Percentiles rank a stretch among this genome's conserved stretches.
phyloP scores from a whole-genome alignment of 1,140 invertebrate species.

The Trialeurodes vaporariorum region DNA sequence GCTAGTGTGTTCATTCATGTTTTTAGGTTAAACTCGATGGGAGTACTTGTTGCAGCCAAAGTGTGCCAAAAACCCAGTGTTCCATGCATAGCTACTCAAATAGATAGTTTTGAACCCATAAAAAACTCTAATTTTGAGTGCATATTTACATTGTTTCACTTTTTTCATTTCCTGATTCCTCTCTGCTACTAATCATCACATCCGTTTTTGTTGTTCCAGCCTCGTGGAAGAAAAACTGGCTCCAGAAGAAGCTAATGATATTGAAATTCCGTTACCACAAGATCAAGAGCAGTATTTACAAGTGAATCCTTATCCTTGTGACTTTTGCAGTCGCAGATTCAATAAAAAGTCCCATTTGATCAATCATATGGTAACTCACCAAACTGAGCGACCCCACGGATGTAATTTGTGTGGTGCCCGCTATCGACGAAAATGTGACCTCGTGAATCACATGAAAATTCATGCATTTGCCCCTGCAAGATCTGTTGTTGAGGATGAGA shows the following conservation, averaged over 20 bases:
- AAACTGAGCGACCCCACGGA: constrained; percentile 60
- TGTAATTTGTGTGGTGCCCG: constrained; percentile 59
- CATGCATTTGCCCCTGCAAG: constrained; percentile 54
- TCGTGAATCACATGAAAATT: constrained; percentile 69
- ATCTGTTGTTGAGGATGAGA: constrained; percentile 25
- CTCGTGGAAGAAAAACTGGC: constrained; percentile 7
- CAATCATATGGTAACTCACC: constrained; percentile 73
- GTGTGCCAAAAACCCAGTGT: no score
- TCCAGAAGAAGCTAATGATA: constrained; percentile 42
- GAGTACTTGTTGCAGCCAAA: no score
- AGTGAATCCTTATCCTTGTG: constrained; percentile 68
- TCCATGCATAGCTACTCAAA: no score
- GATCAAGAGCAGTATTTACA: constrained; percentile 71
- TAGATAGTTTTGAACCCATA: no score
- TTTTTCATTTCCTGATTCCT: no score
- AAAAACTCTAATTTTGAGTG: constrained; percentile 1
- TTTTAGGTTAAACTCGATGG: no score
- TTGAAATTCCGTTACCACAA: constrained; percentile 61
- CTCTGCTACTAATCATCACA: constrained; percentile 19
- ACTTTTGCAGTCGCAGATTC: constrained; percentile 69
- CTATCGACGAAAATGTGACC: constrained; percentile 60
- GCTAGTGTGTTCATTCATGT: no score
- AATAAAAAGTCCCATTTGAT: constrained; percentile 67
- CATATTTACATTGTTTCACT: constrained; percentile 4
- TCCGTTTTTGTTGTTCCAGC: constrained; percentile 12